Evolutionary conservation across 2,113 vertebrate genomes (phyloP).

Genomic region (Ceyx margarethae): DNA sequence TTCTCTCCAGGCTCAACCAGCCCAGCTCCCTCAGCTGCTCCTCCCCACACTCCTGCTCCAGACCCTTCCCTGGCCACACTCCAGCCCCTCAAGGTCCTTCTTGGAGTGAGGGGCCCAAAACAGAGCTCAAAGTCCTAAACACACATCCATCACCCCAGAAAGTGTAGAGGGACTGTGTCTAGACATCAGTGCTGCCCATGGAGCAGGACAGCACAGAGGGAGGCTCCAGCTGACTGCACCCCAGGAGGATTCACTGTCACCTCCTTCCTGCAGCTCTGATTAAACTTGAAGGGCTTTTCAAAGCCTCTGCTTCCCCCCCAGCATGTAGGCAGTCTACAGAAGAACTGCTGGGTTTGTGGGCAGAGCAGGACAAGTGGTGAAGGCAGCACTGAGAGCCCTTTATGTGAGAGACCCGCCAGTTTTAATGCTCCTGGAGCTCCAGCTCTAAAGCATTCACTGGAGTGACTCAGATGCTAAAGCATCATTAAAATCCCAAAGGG

Average conservation of each 20-base stretch:
- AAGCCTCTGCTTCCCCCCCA: not conserved
- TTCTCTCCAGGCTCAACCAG: too few relatives aligned
- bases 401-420: not conserved
- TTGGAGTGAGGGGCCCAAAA: too few relatives aligned
- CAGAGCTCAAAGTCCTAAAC: not conserved
- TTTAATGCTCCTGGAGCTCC: not conserved
- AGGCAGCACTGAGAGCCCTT: not conserved
- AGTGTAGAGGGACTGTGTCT: fast-evolving
- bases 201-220: not conserved
- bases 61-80: too few relatives aligned
- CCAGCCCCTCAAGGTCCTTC: too few relatives aligned
- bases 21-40: too few relatives aligned
- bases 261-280: not conserved
- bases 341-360: not conserved
- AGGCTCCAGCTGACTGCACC: not conserved
- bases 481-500: not conserved
- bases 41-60: too few relatives aligned
- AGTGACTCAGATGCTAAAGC: not conserved
- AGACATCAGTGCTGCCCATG: fast-evolving
- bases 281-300: not conserved
- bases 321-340: not conserved
- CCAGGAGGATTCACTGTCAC: not conserved
- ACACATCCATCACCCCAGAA: not conserved
- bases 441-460: too few relatives aligned
- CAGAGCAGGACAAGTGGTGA: not conserved